A percentile compares a stretch with the other conserved stretches of the same genome.
Conservation (phyloP, 2,113 vertebrate species). For the Saccopteryx leptura region DNA sequence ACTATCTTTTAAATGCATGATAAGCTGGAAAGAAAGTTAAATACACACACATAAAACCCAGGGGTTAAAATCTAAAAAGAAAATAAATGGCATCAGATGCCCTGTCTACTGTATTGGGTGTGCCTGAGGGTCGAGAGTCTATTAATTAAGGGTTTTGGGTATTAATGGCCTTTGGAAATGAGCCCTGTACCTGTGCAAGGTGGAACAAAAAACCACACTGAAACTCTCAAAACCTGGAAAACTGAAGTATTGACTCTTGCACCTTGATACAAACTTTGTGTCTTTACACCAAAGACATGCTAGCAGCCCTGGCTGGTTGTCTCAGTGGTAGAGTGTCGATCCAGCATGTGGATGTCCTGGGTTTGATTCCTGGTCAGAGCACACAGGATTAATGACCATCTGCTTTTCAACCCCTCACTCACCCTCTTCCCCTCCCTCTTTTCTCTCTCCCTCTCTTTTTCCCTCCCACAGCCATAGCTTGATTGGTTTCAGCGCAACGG, state of each 20-base stretch:
- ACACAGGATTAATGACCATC: too few relatives aligned
- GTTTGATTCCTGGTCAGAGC: too few relatives aligned
- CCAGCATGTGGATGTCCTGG: too few relatives aligned
- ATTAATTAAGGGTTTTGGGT: background rate
- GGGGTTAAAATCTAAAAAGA: background rate
- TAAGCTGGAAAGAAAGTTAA: background rate
- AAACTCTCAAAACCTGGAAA: background rate
- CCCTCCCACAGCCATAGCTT: too few relatives aligned
- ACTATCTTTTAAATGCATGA: background rate
- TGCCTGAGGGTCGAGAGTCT: rapidly evolving
- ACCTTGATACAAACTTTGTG: background rate
- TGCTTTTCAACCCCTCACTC: too few relatives aligned
- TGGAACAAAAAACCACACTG: background rate
- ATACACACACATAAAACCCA: background rate
- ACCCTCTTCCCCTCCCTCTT: too few relatives aligned
- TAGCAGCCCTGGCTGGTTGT: too few relatives aligned
- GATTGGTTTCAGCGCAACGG: too few relatives aligned
- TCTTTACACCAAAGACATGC: background rate
- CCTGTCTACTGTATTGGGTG: background rate
- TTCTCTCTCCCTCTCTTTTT: too few relatives aligned
- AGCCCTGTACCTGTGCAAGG: background rate
- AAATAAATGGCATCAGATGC: background rate
- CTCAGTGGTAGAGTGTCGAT: too few relatives aligned
- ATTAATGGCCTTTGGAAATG: background rate
- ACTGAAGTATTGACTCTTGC: background rate